Evolutionary conservation across 2,888 invertebrate species (phyloP).

Genomic region (Callinectes sapidus): DNA sequence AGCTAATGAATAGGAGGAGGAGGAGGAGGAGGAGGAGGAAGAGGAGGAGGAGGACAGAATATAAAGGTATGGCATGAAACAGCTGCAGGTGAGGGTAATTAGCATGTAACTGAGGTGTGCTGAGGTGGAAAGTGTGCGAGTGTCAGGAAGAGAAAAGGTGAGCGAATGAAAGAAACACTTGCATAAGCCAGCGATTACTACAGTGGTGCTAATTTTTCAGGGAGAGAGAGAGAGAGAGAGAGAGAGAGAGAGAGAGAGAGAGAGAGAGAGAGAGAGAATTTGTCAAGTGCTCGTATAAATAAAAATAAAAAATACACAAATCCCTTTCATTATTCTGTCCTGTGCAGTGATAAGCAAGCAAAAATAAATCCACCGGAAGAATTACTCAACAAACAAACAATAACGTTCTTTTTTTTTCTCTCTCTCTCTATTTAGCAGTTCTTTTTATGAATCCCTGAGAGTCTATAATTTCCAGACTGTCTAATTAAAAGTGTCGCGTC

Average conservation of each 20-base stretch:
- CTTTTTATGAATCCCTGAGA: not conserved
- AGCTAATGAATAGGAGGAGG: not conserved
- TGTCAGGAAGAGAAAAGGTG: not conserved
- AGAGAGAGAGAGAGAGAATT: not conserved
- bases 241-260: not conserved
- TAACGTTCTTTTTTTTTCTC: not conserved
- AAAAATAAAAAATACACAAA: not conserved
- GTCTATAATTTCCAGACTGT: not conserved
- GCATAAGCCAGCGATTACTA: not conserved
- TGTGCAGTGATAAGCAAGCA: not conserved
- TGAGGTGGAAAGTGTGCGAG: not conserved
- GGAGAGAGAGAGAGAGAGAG: not conserved
- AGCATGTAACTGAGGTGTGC: not conserved
- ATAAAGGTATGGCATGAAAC: not conserved
- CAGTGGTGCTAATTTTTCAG: not conserved
- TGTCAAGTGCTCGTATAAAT: not conserved
- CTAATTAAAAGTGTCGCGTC: constrained; percentile 10
- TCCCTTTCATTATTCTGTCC: not conserved
- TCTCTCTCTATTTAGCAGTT: not conserved
- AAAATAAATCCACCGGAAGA: not conserved
- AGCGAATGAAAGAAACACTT: not conserved
- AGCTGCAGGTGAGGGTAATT: constrained; percentile 17
- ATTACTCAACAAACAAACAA: not conserved
- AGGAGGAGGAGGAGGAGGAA: not conserved
- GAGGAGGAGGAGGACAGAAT: not conserved